Evolutionary conservation across 1,140 invertebrate genomes (phyloP).

Genomic region (Triops cancriformis): DNA sequence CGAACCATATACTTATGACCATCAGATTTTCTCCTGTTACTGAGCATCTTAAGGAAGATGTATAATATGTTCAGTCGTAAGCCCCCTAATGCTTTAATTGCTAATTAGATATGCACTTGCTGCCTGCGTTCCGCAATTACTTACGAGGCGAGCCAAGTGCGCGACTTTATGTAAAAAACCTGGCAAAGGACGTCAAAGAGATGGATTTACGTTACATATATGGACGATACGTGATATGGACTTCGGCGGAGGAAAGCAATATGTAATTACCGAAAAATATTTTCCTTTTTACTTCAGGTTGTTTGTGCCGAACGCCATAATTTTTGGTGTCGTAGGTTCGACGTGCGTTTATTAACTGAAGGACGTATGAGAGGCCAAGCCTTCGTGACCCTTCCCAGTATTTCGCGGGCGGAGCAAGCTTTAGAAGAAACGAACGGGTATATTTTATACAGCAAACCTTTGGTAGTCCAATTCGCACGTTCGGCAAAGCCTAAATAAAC

Average conservation of each 20-base stretch:
- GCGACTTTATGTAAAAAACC: conserved; percentile 87
- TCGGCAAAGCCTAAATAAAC: conserved; percentile 42
- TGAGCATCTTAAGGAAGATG: background rate
- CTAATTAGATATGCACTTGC: conserved; percentile 57
- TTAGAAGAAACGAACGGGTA: conserved; percentile 81
- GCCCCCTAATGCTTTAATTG: conserved; percentile 24
- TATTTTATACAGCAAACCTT: conserved; percentile 75
- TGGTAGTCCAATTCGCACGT: conserved; percentile 83
- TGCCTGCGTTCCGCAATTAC: conserved; percentile 82
- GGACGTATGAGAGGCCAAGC: conserved; percentile 94
- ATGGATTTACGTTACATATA: conserved; percentile 72
- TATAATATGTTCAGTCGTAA: too few relatives aligned
- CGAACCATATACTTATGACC: background rate
- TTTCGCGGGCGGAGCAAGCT: conserved; percentile 61
- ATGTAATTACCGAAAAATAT: conserved; percentile 39
- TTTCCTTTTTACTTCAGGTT: background rate
- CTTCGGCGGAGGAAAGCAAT: conserved; percentile 43
- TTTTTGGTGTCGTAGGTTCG: conserved; percentile 49
- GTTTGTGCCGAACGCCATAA: background rate
- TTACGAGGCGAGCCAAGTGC: conserved; percentile 65
- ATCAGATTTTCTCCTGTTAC: too few relatives aligned
- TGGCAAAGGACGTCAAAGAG: conserved; percentile 66
- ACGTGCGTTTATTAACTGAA: conserved; percentile 85
- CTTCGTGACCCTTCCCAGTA: conserved; percentile 71
- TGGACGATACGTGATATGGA: conserved; percentile 52